These are phyloP conservation scores for Fistularia tabacaria DNA, from an alignment of 2,797 vertebrate species.

Conservation along the genomic window DNA sequence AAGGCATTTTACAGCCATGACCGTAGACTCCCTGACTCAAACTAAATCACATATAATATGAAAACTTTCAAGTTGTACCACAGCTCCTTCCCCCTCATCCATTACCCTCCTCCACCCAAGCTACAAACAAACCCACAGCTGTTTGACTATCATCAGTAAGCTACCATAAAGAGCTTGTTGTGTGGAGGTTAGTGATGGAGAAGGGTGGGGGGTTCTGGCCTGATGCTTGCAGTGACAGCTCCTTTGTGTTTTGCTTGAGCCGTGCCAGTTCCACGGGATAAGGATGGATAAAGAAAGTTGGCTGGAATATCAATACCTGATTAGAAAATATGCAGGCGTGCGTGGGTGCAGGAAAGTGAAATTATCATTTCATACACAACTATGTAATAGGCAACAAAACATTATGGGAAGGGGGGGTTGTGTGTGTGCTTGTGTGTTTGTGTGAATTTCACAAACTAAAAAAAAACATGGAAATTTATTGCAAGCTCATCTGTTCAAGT, in stretches of 20 bases:
- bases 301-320: background rate
- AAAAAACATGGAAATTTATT: too few relatives aligned
- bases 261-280: background rate
- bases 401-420: too few relatives aligned
- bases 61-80: conserved; percentile 3
- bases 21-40: background rate
- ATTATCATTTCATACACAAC: background rate
- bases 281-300: conserved; percentile 8
- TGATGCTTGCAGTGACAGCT: conserved; percentile 26
- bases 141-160: conserved; percentile 36
- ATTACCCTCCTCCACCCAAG: background rate
- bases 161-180: conserved; percentile 66
- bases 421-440: background rate
- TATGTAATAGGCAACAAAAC: background rate
- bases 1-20: too few relatives aligned
- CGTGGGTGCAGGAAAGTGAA: background rate
- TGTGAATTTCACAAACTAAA: too few relatives aligned
- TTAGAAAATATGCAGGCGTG: too few relatives aligned
- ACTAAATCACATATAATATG: conserved; percentile 8
- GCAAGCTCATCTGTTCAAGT: too few relatives aligned
- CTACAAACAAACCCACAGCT: conserved; percentile 43
- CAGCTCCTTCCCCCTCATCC: background rate
- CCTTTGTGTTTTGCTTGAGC: conserved; percentile 42
- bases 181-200: conserved; percentile 38
- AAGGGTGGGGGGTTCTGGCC: conserved; percentile 15